Evolutionary conservation across 2,113 vertebrate species (phyloP).

Genomic region (Anolis carolinensis): DNA sequence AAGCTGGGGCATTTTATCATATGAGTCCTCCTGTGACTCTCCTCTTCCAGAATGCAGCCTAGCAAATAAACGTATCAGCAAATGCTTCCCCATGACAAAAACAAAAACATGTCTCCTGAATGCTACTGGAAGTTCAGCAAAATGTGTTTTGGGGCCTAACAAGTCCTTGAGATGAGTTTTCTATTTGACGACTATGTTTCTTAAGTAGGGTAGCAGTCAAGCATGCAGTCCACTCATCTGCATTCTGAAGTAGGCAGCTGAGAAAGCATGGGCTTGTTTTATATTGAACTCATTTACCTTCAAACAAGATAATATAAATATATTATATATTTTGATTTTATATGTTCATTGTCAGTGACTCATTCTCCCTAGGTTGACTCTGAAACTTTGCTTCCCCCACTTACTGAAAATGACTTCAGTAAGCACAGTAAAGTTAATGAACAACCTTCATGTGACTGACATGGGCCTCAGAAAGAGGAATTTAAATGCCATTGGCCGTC

Average conservation of each 20-base stretch:
- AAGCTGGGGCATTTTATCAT: background rate
- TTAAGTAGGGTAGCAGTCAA: background rate
- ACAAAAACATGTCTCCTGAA: background rate
- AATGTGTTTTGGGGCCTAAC: background rate
- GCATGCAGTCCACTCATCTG: no score
- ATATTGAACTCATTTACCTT: background rate
- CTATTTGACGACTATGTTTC: background rate
- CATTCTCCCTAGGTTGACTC: conserved; percentile 48
- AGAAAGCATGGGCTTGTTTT: background rate
- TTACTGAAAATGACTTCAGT: conserved; percentile 76
- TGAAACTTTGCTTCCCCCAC: conserved; percentile 64
- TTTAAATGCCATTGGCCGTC: background rate
- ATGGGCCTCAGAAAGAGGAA: conserved; percentile 40
- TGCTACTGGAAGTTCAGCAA: background rate
- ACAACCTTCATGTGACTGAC: conserved; percentile 71
- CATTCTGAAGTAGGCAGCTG: no score
- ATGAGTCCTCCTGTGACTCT: background rate
- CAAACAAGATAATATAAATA: conserved; percentile 36
- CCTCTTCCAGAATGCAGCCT: background rate
- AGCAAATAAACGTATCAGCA: background rate
- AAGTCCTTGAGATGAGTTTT: background rate
- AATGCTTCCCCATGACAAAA: background rate
- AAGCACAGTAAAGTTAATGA: conserved; percentile 81
- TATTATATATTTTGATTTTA: conserved; percentile 35
- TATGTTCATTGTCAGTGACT: conserved; percentile 19